Percentiles rank a stretch among this genome's conserved stretches.
Evolutionary conservation across 2,888 invertebrate genomes (phyloP).

Genomic region (Conomelus anceps): DNA sequence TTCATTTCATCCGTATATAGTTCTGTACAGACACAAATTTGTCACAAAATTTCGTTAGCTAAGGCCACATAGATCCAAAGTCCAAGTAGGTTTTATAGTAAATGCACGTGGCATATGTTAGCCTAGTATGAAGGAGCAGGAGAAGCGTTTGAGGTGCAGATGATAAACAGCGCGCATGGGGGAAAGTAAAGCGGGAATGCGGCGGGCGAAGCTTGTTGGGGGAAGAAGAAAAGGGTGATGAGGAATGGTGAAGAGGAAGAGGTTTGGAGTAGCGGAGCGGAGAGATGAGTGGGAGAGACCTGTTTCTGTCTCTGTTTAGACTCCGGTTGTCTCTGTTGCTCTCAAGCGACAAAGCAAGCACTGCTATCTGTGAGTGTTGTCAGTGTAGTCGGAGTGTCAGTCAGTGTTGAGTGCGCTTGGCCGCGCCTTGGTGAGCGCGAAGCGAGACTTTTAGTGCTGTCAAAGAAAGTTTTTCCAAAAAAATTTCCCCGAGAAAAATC

Average conservation of each 20-base stretch:
- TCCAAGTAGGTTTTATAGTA: not conserved
- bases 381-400: slow-evolving; percentile 15
- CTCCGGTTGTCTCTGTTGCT: not conserved
- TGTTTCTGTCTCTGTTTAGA: not conserved
- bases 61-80: not conserved
- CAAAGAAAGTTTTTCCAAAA: not conserved
- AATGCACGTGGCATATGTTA: not conserved
- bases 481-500: too few species aligned
- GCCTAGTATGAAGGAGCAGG: too few species aligned
- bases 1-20: too few species aligned
- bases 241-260: not conserved
- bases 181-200: too few species aligned
- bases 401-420: slow-evolving; percentile 12
- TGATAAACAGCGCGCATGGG: not conserved
- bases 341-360: too few species aligned
- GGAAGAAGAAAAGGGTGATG: not conserved
- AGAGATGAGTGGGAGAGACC: not conserved
- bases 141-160: not conserved
- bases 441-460: not conserved
- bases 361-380: not conserved
- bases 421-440: slow-evolving; percentile 1
- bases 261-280: not conserved
- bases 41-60: not conserved
- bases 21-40: too few species aligned
- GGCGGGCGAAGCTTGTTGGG: too few species aligned